Conservation (phyloP, 2,113 vertebrate species). For the Bos indicus region DNA sequence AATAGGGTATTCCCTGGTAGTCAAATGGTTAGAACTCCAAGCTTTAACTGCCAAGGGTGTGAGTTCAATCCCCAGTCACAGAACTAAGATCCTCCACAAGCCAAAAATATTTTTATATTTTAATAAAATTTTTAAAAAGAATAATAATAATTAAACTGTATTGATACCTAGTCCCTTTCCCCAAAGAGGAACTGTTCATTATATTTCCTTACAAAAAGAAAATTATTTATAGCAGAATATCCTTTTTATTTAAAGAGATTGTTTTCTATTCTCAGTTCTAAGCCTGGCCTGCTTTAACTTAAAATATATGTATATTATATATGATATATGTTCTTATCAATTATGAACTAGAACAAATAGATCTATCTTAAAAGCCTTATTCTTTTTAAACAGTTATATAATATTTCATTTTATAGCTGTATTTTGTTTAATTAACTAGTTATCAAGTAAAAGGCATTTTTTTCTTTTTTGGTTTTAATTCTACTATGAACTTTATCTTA, state of each 20-base stretch:
- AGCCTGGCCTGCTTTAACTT: not conserved
- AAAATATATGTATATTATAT: not conserved
- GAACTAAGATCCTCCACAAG: not conserved
- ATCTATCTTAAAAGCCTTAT: not conserved
- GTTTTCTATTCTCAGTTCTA: not conserved
- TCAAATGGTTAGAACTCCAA: not conserved
- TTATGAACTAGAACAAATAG: not conserved
- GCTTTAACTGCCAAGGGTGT: not conserved
- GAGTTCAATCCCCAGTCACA: not conserved
- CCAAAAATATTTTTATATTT: not conserved
- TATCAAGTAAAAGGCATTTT: not conserved
- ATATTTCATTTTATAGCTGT: not conserved
- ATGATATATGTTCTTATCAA: not conserved
- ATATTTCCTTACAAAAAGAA: not conserved
- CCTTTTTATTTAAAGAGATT: not conserved
- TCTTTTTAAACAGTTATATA: not conserved
- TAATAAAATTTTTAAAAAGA: not conserved
- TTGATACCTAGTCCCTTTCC: not conserved
- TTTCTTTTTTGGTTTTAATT: not conserved
- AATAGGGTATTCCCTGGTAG: not conserved
- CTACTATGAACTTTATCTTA: not conserved
- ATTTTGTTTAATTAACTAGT: not conserved
- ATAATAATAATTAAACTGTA: not conserved
- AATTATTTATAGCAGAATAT: not conserved
- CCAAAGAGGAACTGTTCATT: not conserved